These are phyloP conservation scores for Pristiophorus japonicus DNA, from an alignment of 2,113 vertebrate species.

Conservation along the genomic window DNA sequence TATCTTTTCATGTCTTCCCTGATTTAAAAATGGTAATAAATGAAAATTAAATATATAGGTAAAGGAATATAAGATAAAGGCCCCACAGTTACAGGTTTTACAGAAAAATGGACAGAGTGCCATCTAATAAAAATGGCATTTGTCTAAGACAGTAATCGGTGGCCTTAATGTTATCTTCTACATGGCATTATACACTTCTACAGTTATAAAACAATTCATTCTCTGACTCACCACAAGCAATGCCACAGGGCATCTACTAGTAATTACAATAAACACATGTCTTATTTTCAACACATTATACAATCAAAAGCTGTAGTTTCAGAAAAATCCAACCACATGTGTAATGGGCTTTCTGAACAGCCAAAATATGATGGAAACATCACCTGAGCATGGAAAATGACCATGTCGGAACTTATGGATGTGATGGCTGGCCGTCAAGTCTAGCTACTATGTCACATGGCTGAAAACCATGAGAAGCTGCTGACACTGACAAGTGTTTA, in stretches of 20 bases:
- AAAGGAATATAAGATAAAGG: not conserved
- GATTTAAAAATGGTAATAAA: not conserved
- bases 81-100: not conserved
- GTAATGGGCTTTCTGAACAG: no score
- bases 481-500: not conserved
- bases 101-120: no score
- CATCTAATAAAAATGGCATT: no score
- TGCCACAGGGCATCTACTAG: no score
- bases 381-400: not conserved
- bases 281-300: not conserved
- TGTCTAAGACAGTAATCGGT: no score
- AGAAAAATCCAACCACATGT: not conserved
- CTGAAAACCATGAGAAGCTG: not conserved
- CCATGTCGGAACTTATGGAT: no score
- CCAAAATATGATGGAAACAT: not conserved
- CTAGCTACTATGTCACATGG: no score
- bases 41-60: not conserved
- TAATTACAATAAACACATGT: not conserved
- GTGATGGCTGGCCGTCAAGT: not conserved
- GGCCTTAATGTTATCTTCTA: no score
- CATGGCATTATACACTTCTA: no score
- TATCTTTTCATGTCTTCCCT: not conserved
- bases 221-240: no score
- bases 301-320: not conserved
- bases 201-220: no score